Base-by-base conservation (phyloP, 2,797 vertebrate genomes). In the Martes flavigula region DNA sequence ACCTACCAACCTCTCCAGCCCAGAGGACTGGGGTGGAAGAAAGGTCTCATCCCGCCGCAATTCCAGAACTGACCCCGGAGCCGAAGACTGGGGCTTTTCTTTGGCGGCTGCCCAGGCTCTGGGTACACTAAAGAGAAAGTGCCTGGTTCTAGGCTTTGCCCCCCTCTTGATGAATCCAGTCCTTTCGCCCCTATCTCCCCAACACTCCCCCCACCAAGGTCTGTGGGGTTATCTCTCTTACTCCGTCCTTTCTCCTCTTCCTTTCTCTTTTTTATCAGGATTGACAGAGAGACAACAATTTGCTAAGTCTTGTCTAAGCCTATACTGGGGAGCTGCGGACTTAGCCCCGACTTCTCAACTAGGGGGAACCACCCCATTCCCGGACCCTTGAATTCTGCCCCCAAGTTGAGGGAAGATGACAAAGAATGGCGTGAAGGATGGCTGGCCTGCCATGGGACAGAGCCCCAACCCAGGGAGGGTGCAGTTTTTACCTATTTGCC, bases 251-350 rank as follows among this genome's bases (percentile, higher is more conserved):
- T 75, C n/a, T 68, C 82, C 68, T 82, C 70, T 62, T 86, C 38
- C 81, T 96, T 91, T 90, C 77, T 85, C 78, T 96, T 97, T 87
- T 84, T 87, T 94, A 94, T 90, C 73, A 92, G 73, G 92, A 82
- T 40, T 90, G 84, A 85, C 48, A 43, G 51, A 87, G 30, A 62
- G 83, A 73, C 78, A 32, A 15, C 35, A 23, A 5, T 87, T 72
- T 93, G 73, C 38, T 62, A 86, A 70, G 81, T 30, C 48, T 95
- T 38, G 43, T 27, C 70, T 60, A 82, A 96, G 85, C 73, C 81
- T 62, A 6, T 82, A 30, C 12, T 58, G 25, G 46, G 83, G 43
- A 91, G 60, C 82, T 72, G 86, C 87, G 68, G 27, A 38, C 58
- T 35, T 86, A 46, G 79, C 66, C 72, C 66, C n/a, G 54, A 79